These are phyloP conservation scores for Dendrocopos noguchii DNA, from an alignment of 2,113 vertebrate species.

Conservation along the genomic window DNA sequence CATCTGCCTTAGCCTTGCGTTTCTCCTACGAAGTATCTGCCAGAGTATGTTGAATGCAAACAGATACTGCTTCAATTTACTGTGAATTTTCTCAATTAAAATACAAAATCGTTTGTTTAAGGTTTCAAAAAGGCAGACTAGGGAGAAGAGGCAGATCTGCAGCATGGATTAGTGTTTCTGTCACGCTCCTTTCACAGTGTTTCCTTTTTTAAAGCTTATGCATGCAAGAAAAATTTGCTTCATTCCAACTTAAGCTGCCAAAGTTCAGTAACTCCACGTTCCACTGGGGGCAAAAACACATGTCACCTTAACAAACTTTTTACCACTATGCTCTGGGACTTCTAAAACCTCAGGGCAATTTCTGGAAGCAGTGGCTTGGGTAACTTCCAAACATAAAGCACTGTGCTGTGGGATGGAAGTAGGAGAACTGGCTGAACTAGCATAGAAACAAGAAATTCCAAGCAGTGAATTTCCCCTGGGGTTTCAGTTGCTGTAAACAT, in stretches of 20 bases:
- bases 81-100: neutral
- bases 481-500: conserved; percentile 35
- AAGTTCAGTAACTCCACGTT: neutral
- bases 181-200: neutral
- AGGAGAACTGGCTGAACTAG: conserved; percentile 52
- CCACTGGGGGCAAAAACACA: neutral
- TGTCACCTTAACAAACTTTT: neutral
- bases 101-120: neutral
- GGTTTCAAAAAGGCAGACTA: neutral
- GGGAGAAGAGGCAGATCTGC: fast-evolving
- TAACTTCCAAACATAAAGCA: neutral
- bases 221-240: neutral
- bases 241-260: neutral
- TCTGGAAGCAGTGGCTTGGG: conserved; percentile 40
- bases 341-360: neutral
- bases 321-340: neutral
- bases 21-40: neutral
- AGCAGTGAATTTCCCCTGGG: neutral
- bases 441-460: neutral
- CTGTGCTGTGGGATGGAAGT: neutral
- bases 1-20: neutral
- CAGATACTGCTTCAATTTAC: neutral
- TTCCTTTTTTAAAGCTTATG: neutral
- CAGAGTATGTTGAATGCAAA: neutral
- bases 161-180: neutral